Evolutionary conservation across 1,140 invertebrate genomes (phyloP), one percentile per base, ranked within the genome.

Genomic region (Zaprionus taronus): DNA sequence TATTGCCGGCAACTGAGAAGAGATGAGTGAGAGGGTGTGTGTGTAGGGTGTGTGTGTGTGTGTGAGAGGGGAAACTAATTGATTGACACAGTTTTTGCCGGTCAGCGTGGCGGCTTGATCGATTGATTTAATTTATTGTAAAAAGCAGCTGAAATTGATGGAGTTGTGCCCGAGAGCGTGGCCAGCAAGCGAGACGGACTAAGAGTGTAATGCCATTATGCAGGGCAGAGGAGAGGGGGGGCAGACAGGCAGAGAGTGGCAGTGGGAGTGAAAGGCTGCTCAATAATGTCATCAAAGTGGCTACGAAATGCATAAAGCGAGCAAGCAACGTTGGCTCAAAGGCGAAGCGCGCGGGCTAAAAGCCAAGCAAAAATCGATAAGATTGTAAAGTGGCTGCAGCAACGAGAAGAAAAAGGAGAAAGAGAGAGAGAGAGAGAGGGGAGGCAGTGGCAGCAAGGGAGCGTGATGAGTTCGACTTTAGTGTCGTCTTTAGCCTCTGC

Each of bases 51-150:
- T 51, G 51, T 64, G 38, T 20, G 51, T 70, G 51, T 51, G 44
- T 71, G 28, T 69, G 38, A 24, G 64, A 66, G 11, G 61, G 15
- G 62, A 82, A 87, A 87, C 84, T 87, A 87, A 87, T 89, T 89
- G 84, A 89, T 89, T 89, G 84, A 86, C 85, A 90, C 81, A 84
- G 81, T 89, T 89, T 89, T 90, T 90, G 81, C 66, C 62, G 62
- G 85, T 57, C 71, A 63, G 58, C 64, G 61, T 72, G 69, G 53
- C 73, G 36, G 79, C 81, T 84, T 89, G 84, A 89, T 89, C 81
- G 84, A 89, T 89, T 89, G 84, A 89, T 89, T 89, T 84, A 89
- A 89, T 89, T 89, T 89, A 77, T 84, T 79, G 81, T 79, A 90
- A 89, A 89, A 89, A 89, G 84, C 85, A 80, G 78, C 63, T 83